These are phyloP conservation scores for Merops nubicus DNA, from an alignment of 2,113 vertebrate genomes.

Conservation along the genomic window DNA sequence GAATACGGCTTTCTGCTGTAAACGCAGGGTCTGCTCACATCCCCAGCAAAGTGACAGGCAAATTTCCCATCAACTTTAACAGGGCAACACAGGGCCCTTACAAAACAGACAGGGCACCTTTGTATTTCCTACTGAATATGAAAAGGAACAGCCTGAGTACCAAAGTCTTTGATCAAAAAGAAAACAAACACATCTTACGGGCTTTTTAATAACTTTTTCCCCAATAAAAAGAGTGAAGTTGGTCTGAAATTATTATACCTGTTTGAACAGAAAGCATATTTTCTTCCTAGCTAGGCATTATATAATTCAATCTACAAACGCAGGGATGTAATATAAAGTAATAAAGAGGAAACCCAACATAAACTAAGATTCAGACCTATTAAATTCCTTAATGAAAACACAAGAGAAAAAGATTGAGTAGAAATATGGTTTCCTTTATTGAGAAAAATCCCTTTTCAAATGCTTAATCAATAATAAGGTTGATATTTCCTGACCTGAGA, in stretches of 20 bases:
- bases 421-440: slow-evolving; percentile 60
- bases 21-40: background rate
- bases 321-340: slow-evolving; percentile 69
- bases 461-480: slow-evolving; percentile 68
- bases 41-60: background rate
- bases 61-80: slow-evolving; percentile 5
- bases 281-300: slow-evolving; percentile 62
- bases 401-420: slow-evolving; percentile 40
- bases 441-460: slow-evolving; percentile 55
- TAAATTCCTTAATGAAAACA: slow-evolving; percentile 72
- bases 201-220: slow-evolving; percentile 47
- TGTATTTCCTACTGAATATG: slow-evolving; percentile 17
- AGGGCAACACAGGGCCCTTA: background rate
- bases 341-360: slow-evolving; percentile 71
- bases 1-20: background rate
- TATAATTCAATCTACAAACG: slow-evolving; percentile 55
- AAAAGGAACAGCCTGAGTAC: background rate
- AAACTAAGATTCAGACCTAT: slow-evolving; percentile 65
- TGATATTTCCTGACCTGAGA: slow-evolving; percentile 37
- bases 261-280: slow-evolving; percentile 59
- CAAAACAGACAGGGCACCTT: slow-evolving; percentile 19
- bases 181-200: background rate
- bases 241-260: slow-evolving; percentile 59
- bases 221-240: slow-evolving; percentile 50
- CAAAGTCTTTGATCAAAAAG: slow-evolving; percentile 34